These are phyloP conservation scores for Procavia capensis DNA, from an alignment of 2,113 vertebrate species.

Conservation along the genomic window DNA sequence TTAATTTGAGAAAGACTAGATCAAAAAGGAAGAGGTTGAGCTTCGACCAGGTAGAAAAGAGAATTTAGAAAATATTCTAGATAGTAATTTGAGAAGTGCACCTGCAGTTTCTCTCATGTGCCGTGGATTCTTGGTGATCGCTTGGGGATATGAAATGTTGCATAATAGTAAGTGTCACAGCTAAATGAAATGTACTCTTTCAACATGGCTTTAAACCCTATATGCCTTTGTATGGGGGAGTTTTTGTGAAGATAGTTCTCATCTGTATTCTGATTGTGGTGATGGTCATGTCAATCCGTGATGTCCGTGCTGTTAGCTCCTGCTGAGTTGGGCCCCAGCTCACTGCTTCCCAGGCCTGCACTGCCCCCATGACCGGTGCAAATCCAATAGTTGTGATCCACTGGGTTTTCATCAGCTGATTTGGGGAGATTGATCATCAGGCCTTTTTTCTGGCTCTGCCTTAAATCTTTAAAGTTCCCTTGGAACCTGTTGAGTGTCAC, in stretches of 20 bases:
- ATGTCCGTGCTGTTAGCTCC: too few species aligned
- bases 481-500: too few species aligned
- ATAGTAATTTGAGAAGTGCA: accelerated
- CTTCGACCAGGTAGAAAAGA: neutral
- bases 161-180: neutral
- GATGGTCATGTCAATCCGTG: neutral
- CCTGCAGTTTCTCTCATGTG: neutral
- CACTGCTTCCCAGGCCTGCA: too few species aligned
- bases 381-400: too few species aligned
- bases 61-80: neutral
- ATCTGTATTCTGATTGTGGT: neutral
- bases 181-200: neutral
- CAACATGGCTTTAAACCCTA: neutral
- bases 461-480: too few species aligned
- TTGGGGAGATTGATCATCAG: too few species aligned
- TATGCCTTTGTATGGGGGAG: neutral
- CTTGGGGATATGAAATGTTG: neutral
- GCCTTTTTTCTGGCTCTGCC: too few species aligned
- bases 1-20: neutral
- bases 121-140: neutral
- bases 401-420: too few species aligned
- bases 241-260: neutral
- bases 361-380: too few species aligned
- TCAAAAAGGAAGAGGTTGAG: neutral
- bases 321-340: too few species aligned